phyloP scores from a whole-genome alignment of 2,888 invertebrate species.

The Hartigia nigra region DNA sequence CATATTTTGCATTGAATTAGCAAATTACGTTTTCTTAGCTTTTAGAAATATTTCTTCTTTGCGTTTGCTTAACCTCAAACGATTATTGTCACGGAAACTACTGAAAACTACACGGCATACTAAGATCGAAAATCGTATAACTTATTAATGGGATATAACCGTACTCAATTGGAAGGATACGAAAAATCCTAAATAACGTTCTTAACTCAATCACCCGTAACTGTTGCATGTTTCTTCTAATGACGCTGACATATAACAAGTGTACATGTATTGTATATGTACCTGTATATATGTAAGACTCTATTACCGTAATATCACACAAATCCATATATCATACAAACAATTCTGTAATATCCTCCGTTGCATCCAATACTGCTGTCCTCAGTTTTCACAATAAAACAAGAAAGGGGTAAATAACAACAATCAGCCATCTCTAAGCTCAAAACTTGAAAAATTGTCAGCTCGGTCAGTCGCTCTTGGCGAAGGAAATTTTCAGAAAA shows the following conservation, averaged over 20 bases:
- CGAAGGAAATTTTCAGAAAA: background rate
- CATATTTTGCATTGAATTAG: background rate
- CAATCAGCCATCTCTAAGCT: background rate
- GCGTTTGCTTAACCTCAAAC: background rate
- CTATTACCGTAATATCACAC: background rate
- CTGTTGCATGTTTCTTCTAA: background rate
- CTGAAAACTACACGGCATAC: background rate
- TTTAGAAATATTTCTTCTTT: background rate
- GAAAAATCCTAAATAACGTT: background rate
- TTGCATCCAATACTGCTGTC: background rate
- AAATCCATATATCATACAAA: background rate
- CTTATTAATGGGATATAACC: background rate
- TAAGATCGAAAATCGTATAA: background rate
- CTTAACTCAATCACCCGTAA: background rate
- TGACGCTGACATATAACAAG: background rate
- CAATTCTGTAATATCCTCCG: background rate
- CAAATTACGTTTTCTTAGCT: background rate
- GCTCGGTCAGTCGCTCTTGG: background rate
- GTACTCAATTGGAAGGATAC: background rate
- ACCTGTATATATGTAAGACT: background rate
- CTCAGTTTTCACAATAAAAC: background rate
- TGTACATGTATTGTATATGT: background rate
- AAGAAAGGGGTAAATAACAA: background rate
- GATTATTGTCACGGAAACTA: background rate
- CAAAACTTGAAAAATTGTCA: background rate